Percentiles rank a stretch among this genome's conserved stretches.
phyloP scores from a whole-genome alignment of 2,888 invertebrate species.

The Cancer borealis region DNA sequence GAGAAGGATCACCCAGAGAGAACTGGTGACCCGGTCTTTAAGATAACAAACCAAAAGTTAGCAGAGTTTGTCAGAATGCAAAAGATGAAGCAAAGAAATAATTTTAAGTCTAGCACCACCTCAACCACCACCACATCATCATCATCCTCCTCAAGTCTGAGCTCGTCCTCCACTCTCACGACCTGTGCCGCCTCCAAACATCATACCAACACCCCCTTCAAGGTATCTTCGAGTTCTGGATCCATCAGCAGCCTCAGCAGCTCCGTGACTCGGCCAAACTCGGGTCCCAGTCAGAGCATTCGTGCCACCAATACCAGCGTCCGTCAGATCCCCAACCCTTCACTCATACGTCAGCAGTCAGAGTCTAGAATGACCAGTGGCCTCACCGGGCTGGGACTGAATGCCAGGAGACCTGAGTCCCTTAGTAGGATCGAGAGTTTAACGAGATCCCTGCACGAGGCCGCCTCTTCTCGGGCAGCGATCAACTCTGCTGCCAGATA shows the following conservation, averaged over 20 bases:
- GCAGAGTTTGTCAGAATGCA: slow-evolving; percentile 72
- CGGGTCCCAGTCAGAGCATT: slow-evolving; percentile 62
- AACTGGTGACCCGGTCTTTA: slow-evolving; percentile 76
- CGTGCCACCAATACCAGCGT: slow-evolving; percentile 76
- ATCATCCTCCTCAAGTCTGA: neutral
- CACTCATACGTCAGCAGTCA: slow-evolving; percentile 74
- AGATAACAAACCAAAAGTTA: slow-evolving; percentile 77
- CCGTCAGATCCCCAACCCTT: slow-evolving; percentile 76
- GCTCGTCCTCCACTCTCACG: slow-evolving; percentile 31
- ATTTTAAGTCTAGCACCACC: slow-evolving; percentile 25
- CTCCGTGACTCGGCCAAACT: slow-evolving; percentile 44
- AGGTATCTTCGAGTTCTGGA: neutral
- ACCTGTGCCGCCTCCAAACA: neutral
- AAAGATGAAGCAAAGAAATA: slow-evolving; percentile 69
- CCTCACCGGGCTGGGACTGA: slow-evolving; percentile 63
- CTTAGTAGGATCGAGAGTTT: slow-evolving; percentile 75
- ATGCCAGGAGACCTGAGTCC: slow-evolving; percentile 59
- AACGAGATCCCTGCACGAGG: slow-evolving; percentile 75
- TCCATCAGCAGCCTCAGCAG: slow-evolving; percentile 14
- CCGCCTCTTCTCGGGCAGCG: slow-evolving; percentile 73
- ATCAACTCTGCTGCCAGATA: slow-evolving; percentile 68
- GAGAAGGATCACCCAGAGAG: slow-evolving; percentile 67
- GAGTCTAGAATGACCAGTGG: slow-evolving; percentile 71
- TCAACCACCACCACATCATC: slow-evolving; percentile 46
- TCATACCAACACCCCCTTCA: slow-evolving; percentile 3